Conservation (phyloP, 1,140 invertebrate genomes). For the Bombus difficillimus region DNA sequence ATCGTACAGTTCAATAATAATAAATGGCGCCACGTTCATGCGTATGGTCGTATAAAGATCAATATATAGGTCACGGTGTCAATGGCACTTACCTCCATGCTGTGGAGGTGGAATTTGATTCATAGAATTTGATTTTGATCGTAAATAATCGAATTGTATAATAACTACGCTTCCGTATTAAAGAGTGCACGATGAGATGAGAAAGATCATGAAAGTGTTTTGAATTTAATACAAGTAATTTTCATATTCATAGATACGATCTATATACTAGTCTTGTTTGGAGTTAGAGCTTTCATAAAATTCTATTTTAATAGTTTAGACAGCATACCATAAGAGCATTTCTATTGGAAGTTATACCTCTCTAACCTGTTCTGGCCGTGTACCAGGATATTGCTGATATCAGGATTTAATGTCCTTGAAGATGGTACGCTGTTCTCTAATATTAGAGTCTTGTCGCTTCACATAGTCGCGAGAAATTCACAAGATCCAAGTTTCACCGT, state of each 20-base stretch:
- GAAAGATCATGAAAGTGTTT: background rate
- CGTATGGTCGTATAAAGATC: background rate
- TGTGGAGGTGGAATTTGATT: background rate
- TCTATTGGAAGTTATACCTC: background rate
- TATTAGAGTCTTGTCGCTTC: background rate
- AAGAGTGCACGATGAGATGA: too few species aligned
- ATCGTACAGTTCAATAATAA: background rate
- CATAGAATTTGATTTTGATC: too few species aligned
- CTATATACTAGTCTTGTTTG: background rate
- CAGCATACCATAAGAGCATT: background rate
- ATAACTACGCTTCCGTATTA: background rate
- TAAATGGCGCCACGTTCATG: too few species aligned
- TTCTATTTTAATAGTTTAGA: background rate
- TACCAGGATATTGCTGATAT: background rate
- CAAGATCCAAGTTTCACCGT: background rate
- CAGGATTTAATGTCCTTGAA: background rate
- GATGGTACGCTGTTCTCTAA: background rate
- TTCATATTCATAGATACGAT: background rate
- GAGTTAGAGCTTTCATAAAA: background rate
- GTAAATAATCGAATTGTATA: background rate
- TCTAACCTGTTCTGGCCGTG: background rate
- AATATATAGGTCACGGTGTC: constrained; percentile 4
- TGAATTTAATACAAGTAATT: background rate
- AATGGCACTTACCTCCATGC: background rate
- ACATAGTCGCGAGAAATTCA: background rate